These are phyloP conservation scores for Ctenopoma multispine DNA, from an alignment of 2,797 vertebrate species.

Conservation along the genomic window DNA sequence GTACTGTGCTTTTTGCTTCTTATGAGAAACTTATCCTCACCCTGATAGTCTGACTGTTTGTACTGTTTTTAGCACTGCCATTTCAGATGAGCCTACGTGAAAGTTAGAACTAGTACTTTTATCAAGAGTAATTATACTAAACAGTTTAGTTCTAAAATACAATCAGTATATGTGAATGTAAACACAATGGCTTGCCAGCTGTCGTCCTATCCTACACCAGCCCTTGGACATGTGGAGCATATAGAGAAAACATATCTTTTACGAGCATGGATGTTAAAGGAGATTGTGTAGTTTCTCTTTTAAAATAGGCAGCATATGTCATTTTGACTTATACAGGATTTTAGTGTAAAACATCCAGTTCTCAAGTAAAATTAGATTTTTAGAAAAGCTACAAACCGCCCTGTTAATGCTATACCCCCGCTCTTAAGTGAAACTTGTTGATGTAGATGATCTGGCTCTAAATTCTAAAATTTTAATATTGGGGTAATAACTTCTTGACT, in stretches of 20 bases:
- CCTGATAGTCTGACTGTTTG: constrained; percentile 10
- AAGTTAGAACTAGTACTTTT: neutral
- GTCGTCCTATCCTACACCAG: no score
- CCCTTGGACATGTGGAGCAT: neutral
- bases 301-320: neutral
- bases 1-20: neutral
- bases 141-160: neutral
- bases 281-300: neutral
- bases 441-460: no score
- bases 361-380: constrained; percentile 8
- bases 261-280: neutral
- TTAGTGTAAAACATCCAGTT: constrained; percentile 9
- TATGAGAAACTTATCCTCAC: constrained; percentile 3
- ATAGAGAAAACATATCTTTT: neutral
- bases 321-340: neutral
- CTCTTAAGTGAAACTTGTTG: no score
- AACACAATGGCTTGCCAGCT: no score
- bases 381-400: neutral
- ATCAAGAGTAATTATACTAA: neutral
- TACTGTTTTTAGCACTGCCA: constrained; percentile 11
- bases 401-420: neutral
- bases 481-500: neutral
- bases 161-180: no score
- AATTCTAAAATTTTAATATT: constrained; percentile 35
- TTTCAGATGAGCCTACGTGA: neutral